Conservation (phyloP, 2,888 invertebrate species). For the Cantharis nigra region DNA sequence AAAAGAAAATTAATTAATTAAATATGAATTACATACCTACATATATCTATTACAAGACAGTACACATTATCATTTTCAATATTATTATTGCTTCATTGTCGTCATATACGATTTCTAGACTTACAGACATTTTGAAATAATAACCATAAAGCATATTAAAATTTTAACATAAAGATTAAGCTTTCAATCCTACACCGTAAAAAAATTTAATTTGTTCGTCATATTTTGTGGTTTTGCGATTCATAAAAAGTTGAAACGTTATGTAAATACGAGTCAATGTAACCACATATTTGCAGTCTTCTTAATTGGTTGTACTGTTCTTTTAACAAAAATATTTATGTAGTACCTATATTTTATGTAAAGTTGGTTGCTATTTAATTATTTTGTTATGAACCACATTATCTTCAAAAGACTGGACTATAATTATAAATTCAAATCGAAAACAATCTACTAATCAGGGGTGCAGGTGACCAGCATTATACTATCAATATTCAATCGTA, state of each 20-base stretch:
- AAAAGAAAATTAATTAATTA: slow-evolving; percentile 13
- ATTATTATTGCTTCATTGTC: neutral
- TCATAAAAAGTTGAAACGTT: neutral
- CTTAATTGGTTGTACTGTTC: neutral
- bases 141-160: neutral
- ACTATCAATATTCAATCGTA: neutral
- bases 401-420: neutral
- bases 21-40: neutral
- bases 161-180: neutral
- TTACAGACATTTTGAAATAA: neutral
- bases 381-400: neutral
- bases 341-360: neutral
- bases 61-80: neutral
- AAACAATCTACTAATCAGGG: neutral
- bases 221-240: neutral
- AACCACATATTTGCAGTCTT: neutral
- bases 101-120: neutral
- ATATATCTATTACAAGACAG: neutral
- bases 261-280: neutral
- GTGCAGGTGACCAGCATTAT: neutral
- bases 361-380: neutral
- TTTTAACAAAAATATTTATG: neutral
- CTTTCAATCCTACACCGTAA: neutral
- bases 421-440: neutral
- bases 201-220: neutral